A percentile compares a stretch with the other conserved stretches of the same genome.
These are phyloP conservation scores for Bergia sp. DNA, from an alignment of 92 coral and sea anemone species.

Conservation along the genomic window DNA sequence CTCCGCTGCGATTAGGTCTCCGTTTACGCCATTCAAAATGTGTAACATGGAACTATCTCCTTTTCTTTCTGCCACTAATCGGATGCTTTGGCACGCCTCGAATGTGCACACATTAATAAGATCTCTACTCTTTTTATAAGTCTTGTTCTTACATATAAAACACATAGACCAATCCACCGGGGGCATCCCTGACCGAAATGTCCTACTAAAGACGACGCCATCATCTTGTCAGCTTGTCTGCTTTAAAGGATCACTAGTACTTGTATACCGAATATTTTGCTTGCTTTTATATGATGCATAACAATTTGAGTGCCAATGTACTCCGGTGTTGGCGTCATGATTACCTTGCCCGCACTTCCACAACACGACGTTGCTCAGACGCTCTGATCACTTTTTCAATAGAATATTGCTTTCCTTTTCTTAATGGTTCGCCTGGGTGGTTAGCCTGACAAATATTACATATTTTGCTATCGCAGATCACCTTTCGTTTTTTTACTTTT, in stretches of 20 bases:
- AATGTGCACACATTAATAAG: slow-evolving; percentile 50
- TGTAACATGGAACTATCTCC: slow-evolving; percentile 54
- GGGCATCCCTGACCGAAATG: slow-evolving; percentile 28
- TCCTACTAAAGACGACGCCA: slow-evolving; percentile 32
- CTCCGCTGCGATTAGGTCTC: slow-evolving; percentile 40
- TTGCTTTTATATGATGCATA: slow-evolving; percentile 38
- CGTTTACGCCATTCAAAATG: slow-evolving; percentile 41
- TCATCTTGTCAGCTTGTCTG: too few species aligned
- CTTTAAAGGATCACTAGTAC: not conserved
- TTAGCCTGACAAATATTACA: slow-evolving; percentile 9
- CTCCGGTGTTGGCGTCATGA: slow-evolving; percentile 9
- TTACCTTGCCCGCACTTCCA: slow-evolving; percentile 14
- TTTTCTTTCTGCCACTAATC: slow-evolving; percentile 48
- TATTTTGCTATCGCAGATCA: too few species aligned
- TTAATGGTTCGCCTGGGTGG: slow-evolving; percentile 43
- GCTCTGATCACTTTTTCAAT: slow-evolving; percentile 36
- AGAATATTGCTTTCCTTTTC: slow-evolving; percentile 28
- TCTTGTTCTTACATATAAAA: slow-evolving; percentile 54
- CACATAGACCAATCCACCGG: slow-evolving; percentile 50
- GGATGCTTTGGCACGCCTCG: slow-evolving; percentile 39
- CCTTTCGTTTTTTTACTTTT: too few species aligned
- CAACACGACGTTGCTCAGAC: slow-evolving; percentile 33
- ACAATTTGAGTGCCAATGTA: slow-evolving; percentile 45
- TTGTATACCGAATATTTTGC: slow-evolving; percentile 28
- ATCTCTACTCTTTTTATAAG: slow-evolving; percentile 49